Evolutionary conservation across 2,888 invertebrate species (phyloP), one percentile per base, ranked within the genome.

Genomic region (Argyra leucocephala): DNA sequence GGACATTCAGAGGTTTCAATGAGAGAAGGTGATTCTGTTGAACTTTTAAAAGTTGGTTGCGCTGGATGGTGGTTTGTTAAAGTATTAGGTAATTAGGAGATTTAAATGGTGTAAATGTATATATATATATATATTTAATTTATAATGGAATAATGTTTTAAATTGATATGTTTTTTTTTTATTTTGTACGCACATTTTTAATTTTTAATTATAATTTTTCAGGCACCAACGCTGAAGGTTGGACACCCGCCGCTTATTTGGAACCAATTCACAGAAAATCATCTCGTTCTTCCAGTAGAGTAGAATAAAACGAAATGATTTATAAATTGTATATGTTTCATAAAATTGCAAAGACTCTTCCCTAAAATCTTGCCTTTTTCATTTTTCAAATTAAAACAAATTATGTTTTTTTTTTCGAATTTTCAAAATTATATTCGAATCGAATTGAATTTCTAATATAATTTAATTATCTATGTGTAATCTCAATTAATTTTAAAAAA

Each of bases 41-140:
- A 94, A 78, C 84, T 96, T 71, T 85, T 94, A 71, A 93, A 94
- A 81, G 90, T 93, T 72, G 95, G 95, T 76, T 93, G 92, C 81
- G 93, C 93, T 71, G 95, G 96, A 71, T 96, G 96, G 96, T 96
- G 95, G 95, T 94, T 91, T 83, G 92, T 95, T 76, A 89, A 90
- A 74, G 85, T 91, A 66, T 83, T 89, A 77, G 90, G 90, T 89
- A 81, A 78, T 66, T 68, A 10, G 66, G n/a, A n/a, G n/a, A n/a
- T n/a, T n/a, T n/a, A n/a, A n/a, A n/a, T n/a, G n/a, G n/a, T n/a
- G n/a, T n/a, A n/a, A 12, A 24, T 22, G 3, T 22, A 22, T 48
- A 36, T 6, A 61, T 31, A 21, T 60, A 18, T 9, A 22, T 61
- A 22, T 63, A 23, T 57, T 57, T 61, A 57, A 31, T 37, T 59